Percentiles rank a stretch among this genome's conserved stretches.
Conservation (phyloP, 1,140 invertebrate genomes). For the Euschistus heros region DNA sequence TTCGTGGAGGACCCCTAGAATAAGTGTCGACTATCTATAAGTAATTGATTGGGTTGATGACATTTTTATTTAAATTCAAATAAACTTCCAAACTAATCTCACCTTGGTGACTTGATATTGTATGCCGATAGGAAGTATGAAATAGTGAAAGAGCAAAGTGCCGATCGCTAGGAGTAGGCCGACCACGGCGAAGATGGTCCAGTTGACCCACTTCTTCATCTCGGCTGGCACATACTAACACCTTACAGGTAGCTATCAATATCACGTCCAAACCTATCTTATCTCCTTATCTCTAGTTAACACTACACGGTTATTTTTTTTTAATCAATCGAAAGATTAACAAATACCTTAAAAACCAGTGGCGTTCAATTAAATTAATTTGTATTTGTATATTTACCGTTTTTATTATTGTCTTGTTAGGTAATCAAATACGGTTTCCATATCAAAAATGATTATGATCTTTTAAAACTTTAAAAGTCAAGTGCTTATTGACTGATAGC, state of each 20-base stretch:
- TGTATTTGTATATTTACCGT: no score
- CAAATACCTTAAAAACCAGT: no score
- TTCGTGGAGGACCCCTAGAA: not conserved
- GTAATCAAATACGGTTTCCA: no score
- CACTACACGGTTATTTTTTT: no score
- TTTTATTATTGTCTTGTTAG: no score
- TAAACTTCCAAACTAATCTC: no score
- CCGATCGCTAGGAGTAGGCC: constrained; percentile 11
- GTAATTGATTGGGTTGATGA: not conserved
- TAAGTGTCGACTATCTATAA: not conserved
- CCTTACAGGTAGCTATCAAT: constrained; percentile 1
- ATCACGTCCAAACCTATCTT: not conserved
- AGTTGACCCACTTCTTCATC: constrained; percentile 21
- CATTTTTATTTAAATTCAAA: not conserved
- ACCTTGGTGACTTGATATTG: constrained; percentile 19
- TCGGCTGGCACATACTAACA: constrained; percentile 30
- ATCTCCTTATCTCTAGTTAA: no score
- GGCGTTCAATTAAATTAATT: no score
- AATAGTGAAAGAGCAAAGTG: constrained; percentile 8
- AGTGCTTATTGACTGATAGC: no score
- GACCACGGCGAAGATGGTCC: constrained; percentile 12
- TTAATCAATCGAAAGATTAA: no score
- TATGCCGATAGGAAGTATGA: constrained; percentile 11
- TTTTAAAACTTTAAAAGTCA: no score
- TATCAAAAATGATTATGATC: no score